Percentiles rank a stretch among this genome's conserved stretches.
These are phyloP conservation scores for Pao palembangensis DNA, from an alignment of 2,113 vertebrate genomes.

Conservation along the genomic window DNA sequence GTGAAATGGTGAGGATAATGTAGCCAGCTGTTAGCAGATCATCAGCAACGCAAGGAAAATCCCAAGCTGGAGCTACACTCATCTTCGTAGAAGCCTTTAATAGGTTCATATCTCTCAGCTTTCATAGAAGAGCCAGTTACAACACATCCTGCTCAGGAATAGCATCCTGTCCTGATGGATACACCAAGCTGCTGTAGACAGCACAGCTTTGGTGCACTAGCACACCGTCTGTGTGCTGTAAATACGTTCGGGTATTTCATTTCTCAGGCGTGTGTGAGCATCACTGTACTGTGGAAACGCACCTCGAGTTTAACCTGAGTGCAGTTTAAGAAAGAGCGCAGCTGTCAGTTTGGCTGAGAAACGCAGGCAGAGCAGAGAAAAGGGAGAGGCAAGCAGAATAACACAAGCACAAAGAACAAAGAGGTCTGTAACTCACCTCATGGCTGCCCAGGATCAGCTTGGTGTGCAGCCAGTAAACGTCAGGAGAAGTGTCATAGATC, in stretches of 20 bases:
- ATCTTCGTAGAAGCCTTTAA: constrained; percentile 31
- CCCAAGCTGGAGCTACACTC: constrained; percentile 40
- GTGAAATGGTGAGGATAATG: constrained; percentile 62
- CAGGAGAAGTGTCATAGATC: too few species aligned
- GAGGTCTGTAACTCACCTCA: too few species aligned
- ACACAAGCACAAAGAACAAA: too few species aligned
- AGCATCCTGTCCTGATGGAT: not conserved
- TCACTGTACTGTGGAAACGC: too few species aligned
- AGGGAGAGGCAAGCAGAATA: not conserved
- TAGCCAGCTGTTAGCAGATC: constrained; percentile 62
- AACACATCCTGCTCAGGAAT: not conserved
- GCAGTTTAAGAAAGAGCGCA: not conserved
- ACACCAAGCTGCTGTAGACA: constrained; percentile 5
- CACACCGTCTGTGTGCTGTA: too few species aligned
- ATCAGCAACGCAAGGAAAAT: constrained; percentile 47
- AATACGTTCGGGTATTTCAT: too few species aligned
- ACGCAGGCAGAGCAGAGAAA: too few species aligned
- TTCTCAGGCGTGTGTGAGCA: too few species aligned
- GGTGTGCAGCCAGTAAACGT: too few species aligned
- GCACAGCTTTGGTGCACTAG: not conserved
- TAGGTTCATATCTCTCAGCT: constrained; percentile 38
- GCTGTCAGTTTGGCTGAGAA: constrained; percentile 14
- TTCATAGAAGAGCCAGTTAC: constrained; percentile 18
- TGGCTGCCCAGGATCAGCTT: not conserved
- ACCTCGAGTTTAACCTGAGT: too few species aligned